Base-by-base conservation (phyloP, 2,797 vertebrate species). In the Myotis pilosus region DNA sequence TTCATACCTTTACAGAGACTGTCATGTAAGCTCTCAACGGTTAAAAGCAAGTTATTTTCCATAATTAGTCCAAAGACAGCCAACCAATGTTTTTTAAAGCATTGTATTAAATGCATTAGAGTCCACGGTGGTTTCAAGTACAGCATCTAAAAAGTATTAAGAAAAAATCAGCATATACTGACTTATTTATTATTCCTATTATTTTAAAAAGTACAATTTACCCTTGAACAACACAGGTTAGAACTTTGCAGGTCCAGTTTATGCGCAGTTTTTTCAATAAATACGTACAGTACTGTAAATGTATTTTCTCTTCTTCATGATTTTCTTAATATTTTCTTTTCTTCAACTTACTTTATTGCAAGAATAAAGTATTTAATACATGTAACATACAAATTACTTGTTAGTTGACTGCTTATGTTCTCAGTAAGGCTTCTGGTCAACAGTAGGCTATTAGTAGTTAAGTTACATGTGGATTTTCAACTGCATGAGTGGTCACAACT, bases 11-110 rank as follows among this genome's bases (percentile, higher is more conserved):
- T 98, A 96, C 79, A 97, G 25, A 99, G 98, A 97, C 98, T 98
- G 79, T 98, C 47, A 55, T 98, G 98, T 68, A 99, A 98, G 94
- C 95, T 98, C 80, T 98, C 97, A 96, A 99, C 87, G 2, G 97
- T 98, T 95, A 98, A 94, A 80, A 98, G 97, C 44, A 98, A 98
- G 30, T 64, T 97, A 68, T 99, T 98, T 82, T 98, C 98, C 96
- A 99, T 98, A 69, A 99, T 30, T 15, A 96, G 96, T 83, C 99
- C 99, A 98, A 99, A 99, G 30, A 99, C 99, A 96, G 99, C 99
- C 69, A 99, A 85, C 99, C 99, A 99, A 97, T 99, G 99, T 93
- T 99, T 99, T 96, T 98, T 99, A 10, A 99, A 98, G 97, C 99
- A 99, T 47, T 98, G 98, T 81, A 99, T 98, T 92, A 99, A 96